Conservation (phyloP, 2,888 invertebrate species). For the Tenthredo notha region DNA sequence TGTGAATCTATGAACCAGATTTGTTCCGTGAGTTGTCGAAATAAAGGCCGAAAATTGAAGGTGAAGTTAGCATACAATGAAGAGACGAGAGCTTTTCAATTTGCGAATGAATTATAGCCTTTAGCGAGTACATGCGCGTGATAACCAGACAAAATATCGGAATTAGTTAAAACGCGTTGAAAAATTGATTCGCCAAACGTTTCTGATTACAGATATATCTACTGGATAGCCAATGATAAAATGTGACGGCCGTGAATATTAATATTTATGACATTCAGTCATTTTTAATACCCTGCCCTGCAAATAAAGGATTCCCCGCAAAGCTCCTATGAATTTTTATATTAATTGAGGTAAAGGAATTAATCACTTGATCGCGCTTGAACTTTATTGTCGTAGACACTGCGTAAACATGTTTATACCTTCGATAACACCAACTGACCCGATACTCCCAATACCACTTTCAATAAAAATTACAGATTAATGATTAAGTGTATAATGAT, state of each 20-base stretch:
- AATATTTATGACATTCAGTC: background rate
- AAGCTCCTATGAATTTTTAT: background rate
- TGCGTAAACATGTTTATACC: background rate
- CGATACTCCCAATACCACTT: background rate
- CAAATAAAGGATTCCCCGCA: background rate
- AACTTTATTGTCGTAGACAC: background rate
- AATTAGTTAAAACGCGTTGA: background rate
- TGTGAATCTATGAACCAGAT: slow-evolving; percentile 14
- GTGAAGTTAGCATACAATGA: background rate
- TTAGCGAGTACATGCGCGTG: background rate
- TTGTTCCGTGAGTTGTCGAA: background rate
- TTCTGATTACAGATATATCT: background rate
- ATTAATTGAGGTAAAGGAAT: background rate
- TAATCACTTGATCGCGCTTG: background rate
- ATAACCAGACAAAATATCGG: background rate
- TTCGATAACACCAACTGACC: background rate
- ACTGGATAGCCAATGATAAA: background rate
- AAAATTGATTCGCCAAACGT: background rate
- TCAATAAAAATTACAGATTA: background rate
- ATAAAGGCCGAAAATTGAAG: background rate
- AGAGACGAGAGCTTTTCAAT: background rate
- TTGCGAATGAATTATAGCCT: background rate
- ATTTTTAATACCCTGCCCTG: background rate
- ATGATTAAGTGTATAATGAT: background rate
- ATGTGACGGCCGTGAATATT: background rate